Conservation (phyloP, 2,797 vertebrate genomes). For the Enoplosus armatus region DNA sequence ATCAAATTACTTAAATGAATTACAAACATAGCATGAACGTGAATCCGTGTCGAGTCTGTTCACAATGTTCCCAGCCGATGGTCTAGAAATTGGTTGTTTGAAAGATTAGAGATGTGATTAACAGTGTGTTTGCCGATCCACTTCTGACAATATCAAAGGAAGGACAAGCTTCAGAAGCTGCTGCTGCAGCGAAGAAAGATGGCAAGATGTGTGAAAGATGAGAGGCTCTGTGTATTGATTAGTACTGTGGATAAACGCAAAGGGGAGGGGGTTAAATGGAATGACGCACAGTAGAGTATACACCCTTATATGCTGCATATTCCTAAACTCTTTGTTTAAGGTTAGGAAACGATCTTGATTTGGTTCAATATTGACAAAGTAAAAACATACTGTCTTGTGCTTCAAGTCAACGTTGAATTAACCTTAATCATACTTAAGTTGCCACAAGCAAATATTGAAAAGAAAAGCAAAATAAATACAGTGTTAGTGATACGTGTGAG, state of each 20-base stretch:
- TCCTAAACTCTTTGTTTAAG: neutral
- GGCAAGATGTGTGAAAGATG: neutral
- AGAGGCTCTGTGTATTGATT: slow-evolving; percentile 1
- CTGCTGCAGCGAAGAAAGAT: neutral
- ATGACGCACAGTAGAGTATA: neutral
- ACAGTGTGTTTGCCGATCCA: slow-evolving; percentile 9
- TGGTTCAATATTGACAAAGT: neutral
- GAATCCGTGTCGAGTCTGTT: neutral
- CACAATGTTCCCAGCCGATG: neutral
- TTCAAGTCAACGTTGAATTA: no score
- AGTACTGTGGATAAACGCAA: neutral
- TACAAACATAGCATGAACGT: neutral
- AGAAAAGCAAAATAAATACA: no score
- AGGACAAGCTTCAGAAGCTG: slow-evolving; percentile 2
- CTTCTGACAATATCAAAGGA: slow-evolving; percentile 16
- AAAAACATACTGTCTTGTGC: neutral
- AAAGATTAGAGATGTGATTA: slow-evolving; percentile 28
- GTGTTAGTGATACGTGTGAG: no score
- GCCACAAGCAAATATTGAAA: no score
- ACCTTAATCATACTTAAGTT: no score
- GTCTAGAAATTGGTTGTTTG: neutral
- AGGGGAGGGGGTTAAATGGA: neutral
- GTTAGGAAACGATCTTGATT: neutral
- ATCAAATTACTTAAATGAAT: neutral
- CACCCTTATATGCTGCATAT: neutral